These are phyloP conservation scores for Parazoanthus swiftii DNA, from an alignment of 92 coral and sea anemone genomes.

Conservation along the genomic window DNA sequence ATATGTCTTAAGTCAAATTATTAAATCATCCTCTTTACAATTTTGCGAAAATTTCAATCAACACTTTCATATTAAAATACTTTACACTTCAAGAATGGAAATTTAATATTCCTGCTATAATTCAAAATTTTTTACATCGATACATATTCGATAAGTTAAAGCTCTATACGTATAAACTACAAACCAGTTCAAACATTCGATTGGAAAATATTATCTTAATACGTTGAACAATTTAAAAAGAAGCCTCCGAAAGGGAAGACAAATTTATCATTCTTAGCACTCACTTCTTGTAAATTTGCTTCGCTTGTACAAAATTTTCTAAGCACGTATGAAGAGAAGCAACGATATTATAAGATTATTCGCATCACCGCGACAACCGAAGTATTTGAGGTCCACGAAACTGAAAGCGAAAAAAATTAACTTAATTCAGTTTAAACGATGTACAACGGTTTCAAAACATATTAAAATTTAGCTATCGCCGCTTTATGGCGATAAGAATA, in stretches of 20 bases:
- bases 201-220: slow-evolving; percentile 62
- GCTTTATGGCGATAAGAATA: slow-evolving; percentile 14
- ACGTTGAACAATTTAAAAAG: slow-evolving; percentile 64
- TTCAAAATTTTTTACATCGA: slow-evolving; percentile 92
- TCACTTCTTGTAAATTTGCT: slow-evolving; percentile 39
- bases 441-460: slow-evolving; percentile 31
- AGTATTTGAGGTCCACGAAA: slow-evolving; percentile 28
- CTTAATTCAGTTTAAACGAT: slow-evolving; percentile 34
- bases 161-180: slow-evolving; percentile 85
- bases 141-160: slow-evolving; percentile 93
- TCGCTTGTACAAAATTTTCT: slow-evolving; percentile 30
- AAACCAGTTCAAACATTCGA: slow-evolving; percentile 67
- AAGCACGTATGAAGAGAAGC: slow-evolving; percentile 46
- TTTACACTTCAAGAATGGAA: slow-evolving; percentile 95
- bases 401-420: slow-evolving; percentile 38
- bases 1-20: slow-evolving; percentile 68
- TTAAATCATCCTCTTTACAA: slow-evolving; percentile 78
- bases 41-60: slow-evolving; percentile 87
- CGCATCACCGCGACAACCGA: slow-evolving; percentile 45
- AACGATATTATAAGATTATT: slow-evolving; percentile 26
- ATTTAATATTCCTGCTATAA: slow-evolving; percentile 94
- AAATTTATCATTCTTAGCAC: slow-evolving; percentile 13
- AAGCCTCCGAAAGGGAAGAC: slow-evolving; percentile 26
- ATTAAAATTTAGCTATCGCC: slow-evolving; percentile 15
- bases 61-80: slow-evolving; percentile 93